Evolutionary conservation across 2,888 invertebrate species (phyloP), one percentile per base, ranked within the genome.

Genomic region (Keiferia lycopersicella): DNA sequence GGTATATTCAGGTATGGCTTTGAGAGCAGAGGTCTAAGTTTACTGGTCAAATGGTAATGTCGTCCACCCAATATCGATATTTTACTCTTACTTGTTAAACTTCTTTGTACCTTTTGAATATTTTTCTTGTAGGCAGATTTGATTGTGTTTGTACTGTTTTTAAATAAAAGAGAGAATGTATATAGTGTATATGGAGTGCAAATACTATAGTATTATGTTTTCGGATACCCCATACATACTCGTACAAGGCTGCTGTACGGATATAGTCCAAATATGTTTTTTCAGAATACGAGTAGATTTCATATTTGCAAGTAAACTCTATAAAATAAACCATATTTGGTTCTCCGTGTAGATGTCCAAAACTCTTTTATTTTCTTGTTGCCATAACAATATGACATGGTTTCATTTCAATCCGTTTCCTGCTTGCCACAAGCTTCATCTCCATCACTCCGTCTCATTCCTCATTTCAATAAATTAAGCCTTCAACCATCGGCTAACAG

Each of bases 81-180:
- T 87, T 56, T 87, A 86, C 86, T 83, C 83, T 69, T 82, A 83
- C 84, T 87, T 85, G 86, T 87, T 87, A 87, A 85, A 86, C 79
- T 81, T 81, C 79, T 86, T 88, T 87, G 82, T 80, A 75, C 34
- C n/a, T 30, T 56, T 56, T 71, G 68, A 71, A 83, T 79, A 81
- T 83, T 84, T 83, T 80, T 84, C 81, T 84, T 81, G 80, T 79
- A 34, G 8, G 56, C 34, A 30, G 56, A 56, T 56, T 56, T 16
- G 56, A 56, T 56, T 56, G 56, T 77, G 65, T 72, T 22, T 26
- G 26, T 56, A 22, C 22, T 20, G 12, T 51, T 22, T 6, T 18
- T 20, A 51, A 11, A 51, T n/a, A n/a, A n/a, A n/a, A n/a, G n/a
- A n/a, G n/a, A n/a, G n/a, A n/a, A n/a, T n/a, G n/a, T n/a, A n/a